Conservation (phyloP, 2,888 invertebrate genomes). For the Branchipolynoe longqiensis region DNA sequence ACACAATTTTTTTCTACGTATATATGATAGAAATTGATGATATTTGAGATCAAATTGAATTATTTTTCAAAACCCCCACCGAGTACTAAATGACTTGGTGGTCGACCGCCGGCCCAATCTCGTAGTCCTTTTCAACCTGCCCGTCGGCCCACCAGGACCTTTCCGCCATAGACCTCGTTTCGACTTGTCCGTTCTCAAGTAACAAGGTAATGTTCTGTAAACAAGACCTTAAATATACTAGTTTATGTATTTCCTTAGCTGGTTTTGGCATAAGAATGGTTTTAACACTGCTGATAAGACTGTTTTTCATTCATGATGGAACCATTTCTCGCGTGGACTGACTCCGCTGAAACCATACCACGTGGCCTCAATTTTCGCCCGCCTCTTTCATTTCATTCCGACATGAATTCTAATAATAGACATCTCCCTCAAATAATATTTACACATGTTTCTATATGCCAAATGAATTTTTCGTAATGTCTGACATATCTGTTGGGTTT, state of each 20-base stretch:
- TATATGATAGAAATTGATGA: too few species aligned
- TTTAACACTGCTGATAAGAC: not conserved
- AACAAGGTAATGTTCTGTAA: constrained; percentile 1
- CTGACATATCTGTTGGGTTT: not conserved
- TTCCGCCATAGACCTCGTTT: not conserved
- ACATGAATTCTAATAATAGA: not conserved
- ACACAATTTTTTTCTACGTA: too few species aligned
- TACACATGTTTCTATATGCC: not conserved
- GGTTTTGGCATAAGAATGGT: not conserved
- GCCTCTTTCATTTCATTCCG: constrained; percentile 11
- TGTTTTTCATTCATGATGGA: constrained; percentile 18
- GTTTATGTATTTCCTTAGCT: not conserved
- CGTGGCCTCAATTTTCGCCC: constrained; percentile 53
- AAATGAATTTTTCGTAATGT: not conserved
- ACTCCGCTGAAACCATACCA: constrained; percentile 11
- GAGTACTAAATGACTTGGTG: not conserved
- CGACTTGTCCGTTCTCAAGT: not conserved
- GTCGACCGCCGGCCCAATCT: not conserved
- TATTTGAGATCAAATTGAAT: too few species aligned
- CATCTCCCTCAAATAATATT: not conserved
- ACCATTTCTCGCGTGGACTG: not conserved
- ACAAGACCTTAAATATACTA: not conserved
- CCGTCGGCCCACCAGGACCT: constrained; percentile 29
- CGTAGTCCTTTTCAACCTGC: constrained; percentile 45
- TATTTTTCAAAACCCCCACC: too few species aligned